Percentiles rank a stretch among this genome's conserved stretches.
Evolutionary conservation across 64 coral and sea anemone species (phyloP).

Genomic region (Stichodactyla helianthus): DNA sequence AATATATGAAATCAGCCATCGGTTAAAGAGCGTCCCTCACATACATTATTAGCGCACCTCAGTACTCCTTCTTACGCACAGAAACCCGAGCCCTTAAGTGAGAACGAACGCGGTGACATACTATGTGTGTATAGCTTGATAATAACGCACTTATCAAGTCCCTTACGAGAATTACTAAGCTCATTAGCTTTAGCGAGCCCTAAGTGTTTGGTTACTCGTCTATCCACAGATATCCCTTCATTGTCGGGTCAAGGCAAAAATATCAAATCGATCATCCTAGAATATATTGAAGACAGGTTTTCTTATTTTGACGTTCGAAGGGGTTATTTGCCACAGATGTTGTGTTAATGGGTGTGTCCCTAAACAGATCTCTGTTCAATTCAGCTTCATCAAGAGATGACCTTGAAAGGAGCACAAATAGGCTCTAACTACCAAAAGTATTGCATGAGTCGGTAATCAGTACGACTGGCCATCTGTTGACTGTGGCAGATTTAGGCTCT

Average conservation of each 20-base stretch:
- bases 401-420: background rate
- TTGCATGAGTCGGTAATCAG: constrained; percentile 1
- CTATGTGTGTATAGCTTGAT: constrained; percentile 11
- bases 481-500: background rate
- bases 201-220: constrained; percentile 20
- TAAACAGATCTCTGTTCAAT: background rate
- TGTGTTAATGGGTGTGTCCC: background rate
- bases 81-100: background rate
- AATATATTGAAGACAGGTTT: background rate
- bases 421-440: background rate
- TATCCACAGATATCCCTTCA: background rate
- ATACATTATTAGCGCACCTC: background rate
- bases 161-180: constrained; percentile 28
- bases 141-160: constrained; percentile 35
- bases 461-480: background rate
- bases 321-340: background rate
- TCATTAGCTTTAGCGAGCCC: constrained; percentile 1
- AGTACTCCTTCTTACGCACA: background rate
- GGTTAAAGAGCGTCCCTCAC: background rate
- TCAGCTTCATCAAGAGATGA: background rate
- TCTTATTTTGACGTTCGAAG: background rate
- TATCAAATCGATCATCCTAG: background rate
- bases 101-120: constrained; percentile 12
- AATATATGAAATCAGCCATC: background rate
- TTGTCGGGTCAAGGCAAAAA: constrained; percentile 13